Base-by-base conservation (phyloP, 2,113 vertebrate species). In the Paradisaea rubra region DNA sequence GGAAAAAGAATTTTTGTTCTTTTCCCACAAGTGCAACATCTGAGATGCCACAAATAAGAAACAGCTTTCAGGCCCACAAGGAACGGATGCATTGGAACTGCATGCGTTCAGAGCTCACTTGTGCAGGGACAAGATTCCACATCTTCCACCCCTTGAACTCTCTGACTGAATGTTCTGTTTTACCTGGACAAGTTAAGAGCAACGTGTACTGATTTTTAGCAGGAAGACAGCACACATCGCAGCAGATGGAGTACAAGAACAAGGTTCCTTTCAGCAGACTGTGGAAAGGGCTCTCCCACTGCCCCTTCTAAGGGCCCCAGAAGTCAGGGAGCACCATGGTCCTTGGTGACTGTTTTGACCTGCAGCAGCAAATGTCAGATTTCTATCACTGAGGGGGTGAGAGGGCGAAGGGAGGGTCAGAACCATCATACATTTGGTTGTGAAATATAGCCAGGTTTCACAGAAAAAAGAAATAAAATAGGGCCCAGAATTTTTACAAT, bases 81-180 rank as follows among this genome's bases (percentile, higher is more conserved):
- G 86, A 91, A 65, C 0, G 0, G 50, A 60, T 28, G 39, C 3
- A 11, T 17, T 9, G 1, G 47, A 72, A 35, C 9, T 33, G 17
- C 27, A 18, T 2, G 1, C 35, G 14, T 56, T 70, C 49, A 68
- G 28, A 92, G 85, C 27, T 74, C 80, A 79, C 50, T 60, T 1
- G 0, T 14, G 33, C 57, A 85, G 63, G n/a, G 57, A 42, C 31
- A 79, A 81, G 44, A 21, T 81, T 28, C 54, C 22, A 53, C 6
- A 87, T 44, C n/a, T 76, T 35, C 54, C 50, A 60, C 10, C 28
- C 60, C 16, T 23, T 54, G 14, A 69, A 56, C 15, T 15, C 20
- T 54, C 39, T 71, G n/a, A 76, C 21, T 37, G 47, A 49, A 49
- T 37, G 45, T 81, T 73, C 68, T 42, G 17, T 45, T 86, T 59